Conservation (phyloP, 2,888 invertebrate species). For the Apantesis nais region DNA sequence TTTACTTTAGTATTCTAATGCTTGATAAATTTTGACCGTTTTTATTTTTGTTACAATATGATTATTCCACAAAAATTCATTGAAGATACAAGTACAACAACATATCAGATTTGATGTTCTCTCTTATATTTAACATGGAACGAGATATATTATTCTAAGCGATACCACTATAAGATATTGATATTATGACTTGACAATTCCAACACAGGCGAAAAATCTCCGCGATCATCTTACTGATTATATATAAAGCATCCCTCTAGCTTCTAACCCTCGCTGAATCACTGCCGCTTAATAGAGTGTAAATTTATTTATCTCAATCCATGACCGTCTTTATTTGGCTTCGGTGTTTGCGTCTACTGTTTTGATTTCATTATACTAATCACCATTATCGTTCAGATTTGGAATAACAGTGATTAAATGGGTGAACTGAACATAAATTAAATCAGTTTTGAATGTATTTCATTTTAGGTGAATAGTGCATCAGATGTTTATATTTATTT, state of each 20-base stretch:
- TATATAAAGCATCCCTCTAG: conserved; percentile 34
- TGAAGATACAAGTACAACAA: not conserved
- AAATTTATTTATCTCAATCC: conserved; percentile 66
- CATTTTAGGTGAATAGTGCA: not conserved
- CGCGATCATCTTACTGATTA: conserved; percentile 22
- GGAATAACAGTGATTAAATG: conserved; percentile 40
- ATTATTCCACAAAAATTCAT: not conserved
- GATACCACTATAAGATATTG: conserved; percentile 3
- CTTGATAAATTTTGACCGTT: not conserved
- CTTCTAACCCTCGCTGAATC: conserved; percentile 66
- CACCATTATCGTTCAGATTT: conserved; percentile 40
- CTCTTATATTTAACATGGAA: not conserved
- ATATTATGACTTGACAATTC: conserved; percentile 19
- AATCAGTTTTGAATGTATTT: not conserved
- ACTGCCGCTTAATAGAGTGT: conserved; percentile 71
- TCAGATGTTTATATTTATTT: not conserved
- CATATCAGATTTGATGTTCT: not conserved
- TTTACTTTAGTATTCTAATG: no score
- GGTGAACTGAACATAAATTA: not conserved
- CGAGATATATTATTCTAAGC: not conserved
- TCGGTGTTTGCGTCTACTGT: conserved; percentile 38
- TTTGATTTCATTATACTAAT: conserved; percentile 52
- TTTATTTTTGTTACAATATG: not conserved
- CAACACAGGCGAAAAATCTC: conserved; percentile 8
- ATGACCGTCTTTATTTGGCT: conserved; percentile 46